Percentiles rank a stretch among this genome's conserved stretches.
These are phyloP conservation scores for Hipparchia semele DNA, from an alignment of 2,888 invertebrate species.

Conservation along the genomic window DNA sequence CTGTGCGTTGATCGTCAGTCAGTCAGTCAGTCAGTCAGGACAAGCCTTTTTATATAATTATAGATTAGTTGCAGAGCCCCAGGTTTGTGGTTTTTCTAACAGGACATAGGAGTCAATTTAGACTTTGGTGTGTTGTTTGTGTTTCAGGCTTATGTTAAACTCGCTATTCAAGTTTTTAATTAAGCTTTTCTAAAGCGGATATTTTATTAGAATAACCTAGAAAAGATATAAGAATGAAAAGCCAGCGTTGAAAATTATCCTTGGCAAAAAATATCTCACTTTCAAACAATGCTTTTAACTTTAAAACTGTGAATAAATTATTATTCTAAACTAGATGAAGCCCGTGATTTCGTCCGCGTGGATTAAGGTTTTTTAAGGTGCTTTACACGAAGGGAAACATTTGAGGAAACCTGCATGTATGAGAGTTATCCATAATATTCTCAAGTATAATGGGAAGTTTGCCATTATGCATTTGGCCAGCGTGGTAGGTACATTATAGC, in stretches of 20 bases:
- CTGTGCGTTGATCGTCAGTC: no score
- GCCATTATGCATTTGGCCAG: no score
- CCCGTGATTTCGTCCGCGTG: neutral
- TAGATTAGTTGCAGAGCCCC: no score
- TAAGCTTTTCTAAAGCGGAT: conserved; percentile 15
- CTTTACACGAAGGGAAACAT: no score
- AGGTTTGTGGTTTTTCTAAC: no score
- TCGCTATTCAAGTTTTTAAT: conserved; percentile 14
- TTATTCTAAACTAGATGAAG: neutral
- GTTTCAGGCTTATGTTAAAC: neutral
- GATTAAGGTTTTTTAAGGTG: no score
- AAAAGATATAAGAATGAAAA: conserved; percentile 23
- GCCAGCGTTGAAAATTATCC: conserved; percentile 19
- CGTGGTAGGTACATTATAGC: no score
- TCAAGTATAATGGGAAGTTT: neutral
- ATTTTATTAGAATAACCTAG: conserved; percentile 23
- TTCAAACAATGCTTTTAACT: conserved; percentile 19
- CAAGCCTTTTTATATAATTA: no score
- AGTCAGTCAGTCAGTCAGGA: no score
- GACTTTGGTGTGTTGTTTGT: neutral
- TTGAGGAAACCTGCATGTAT: no score
- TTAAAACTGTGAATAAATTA: conserved; percentile 4
- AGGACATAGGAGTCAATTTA: no score
- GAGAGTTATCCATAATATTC: neutral
- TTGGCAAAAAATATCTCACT: conserved; percentile 17